Conservation (phyloP, 1,140 invertebrate genomes). For the Papilio aristodemus region DNA sequence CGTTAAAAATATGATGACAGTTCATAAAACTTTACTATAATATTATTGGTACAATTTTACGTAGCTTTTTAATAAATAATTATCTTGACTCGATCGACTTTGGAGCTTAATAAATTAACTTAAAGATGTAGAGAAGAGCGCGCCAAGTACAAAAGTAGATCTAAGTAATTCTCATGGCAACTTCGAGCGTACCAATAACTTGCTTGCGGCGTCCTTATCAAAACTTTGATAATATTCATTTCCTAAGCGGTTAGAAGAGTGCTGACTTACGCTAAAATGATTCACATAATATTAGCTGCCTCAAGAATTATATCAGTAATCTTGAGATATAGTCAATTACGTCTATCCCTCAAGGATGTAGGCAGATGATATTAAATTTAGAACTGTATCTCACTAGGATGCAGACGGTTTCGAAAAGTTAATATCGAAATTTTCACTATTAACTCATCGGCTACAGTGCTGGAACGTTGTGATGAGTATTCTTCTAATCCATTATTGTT, state of each 20-base stretch:
- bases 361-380: too few species aligned
- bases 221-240: slow-evolving; percentile 31
- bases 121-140: not conserved
- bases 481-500: too few species aligned
- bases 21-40: too few species aligned
- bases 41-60: not conserved
- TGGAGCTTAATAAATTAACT: not conserved
- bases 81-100: not conserved
- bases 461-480: too few species aligned
- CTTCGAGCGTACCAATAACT: slow-evolving; percentile 13
- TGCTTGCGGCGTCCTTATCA: slow-evolving; percentile 21
- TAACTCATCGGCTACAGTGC: too few species aligned
- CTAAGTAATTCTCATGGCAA: slow-evolving; percentile 15
- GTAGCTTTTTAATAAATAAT: not conserved
- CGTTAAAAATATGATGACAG: too few species aligned
- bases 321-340: too few species aligned
- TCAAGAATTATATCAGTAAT: too few species aligned
- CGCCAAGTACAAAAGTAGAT: slow-evolving; percentile 3
- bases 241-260: slow-evolving; percentile 7
- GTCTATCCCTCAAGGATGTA: too few species aligned
- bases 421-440: too few species aligned
- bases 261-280: not conserved
- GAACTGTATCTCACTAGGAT: too few species aligned
- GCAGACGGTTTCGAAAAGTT: too few species aligned
- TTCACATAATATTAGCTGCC: not conserved